Percentiles rank a stretch among this genome's conserved stretches.
Evolutionary conservation across 1,140 invertebrate genomes (phyloP).

Genomic region (Pachypsylla venusta): DNA sequence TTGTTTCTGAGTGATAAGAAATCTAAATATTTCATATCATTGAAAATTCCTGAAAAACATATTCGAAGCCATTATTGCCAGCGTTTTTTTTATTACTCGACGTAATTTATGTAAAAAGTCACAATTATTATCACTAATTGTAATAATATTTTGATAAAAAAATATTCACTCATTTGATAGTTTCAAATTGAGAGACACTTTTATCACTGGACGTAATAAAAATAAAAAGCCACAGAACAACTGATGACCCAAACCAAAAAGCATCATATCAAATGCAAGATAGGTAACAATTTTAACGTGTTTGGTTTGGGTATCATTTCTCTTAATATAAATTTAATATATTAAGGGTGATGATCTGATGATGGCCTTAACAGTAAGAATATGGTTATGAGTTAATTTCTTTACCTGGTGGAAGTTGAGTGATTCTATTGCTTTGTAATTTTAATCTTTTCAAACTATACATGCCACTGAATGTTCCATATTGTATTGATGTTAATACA

Average conservation of each 20-base stretch:
- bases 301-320: too few relatives aligned
- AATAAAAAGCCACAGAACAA: too few relatives aligned
- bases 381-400: not conserved
- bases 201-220: too few relatives aligned
- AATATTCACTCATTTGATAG: too few relatives aligned
- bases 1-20: conserved; percentile 33
- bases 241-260: too few relatives aligned
- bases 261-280: too few relatives aligned
- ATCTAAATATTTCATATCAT: conserved; percentile 33
- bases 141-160: not conserved
- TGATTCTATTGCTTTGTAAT: conserved; percentile 51
- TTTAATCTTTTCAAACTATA: conserved; percentile 46
- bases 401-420: conserved; percentile 35
- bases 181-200: too few relatives aligned
- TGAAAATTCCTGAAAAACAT: conserved; percentile 33
- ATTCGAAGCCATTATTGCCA: too few relatives aligned
- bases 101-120: too few relatives aligned
- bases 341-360: not conserved
- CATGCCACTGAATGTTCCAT: conserved; percentile 44
- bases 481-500: conserved; percentile 30
- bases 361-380: not conserved
- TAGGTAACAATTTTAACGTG: too few relatives aligned
- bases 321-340: not conserved
- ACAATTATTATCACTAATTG: too few relatives aligned
- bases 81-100: not conserved